Evolutionary conservation across 2,113 vertebrate genomes (phyloP).

Genomic region (Girardinichthys multiradiatus): DNA sequence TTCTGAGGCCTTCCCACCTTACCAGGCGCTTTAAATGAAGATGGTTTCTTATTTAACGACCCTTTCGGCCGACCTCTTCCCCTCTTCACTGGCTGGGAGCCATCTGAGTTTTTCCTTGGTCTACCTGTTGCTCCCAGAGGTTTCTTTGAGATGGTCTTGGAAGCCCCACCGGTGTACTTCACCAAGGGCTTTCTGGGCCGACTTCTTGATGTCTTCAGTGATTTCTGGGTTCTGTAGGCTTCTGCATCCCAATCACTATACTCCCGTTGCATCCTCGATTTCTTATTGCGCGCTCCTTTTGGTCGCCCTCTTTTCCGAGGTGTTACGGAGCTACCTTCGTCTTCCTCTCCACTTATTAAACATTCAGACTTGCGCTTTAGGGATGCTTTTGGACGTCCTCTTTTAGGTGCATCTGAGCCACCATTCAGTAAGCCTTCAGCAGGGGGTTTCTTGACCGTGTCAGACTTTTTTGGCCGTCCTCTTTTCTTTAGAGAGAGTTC

Average conservation of each 20-base stretch:
- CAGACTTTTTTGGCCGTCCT: constrained; percentile 50
- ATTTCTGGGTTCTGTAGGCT: not conserved
- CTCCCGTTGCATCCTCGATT: not conserved
- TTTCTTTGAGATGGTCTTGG: constrained; percentile 5
- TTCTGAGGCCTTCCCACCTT: constrained; percentile 30
- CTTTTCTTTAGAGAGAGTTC: constrained; percentile 41
- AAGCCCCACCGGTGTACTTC: not conserved
- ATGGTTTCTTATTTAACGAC: constrained; percentile 58
- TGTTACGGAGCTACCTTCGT: constrained; percentile 19
- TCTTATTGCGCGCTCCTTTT: constrained; percentile 52
- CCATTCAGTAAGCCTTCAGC: constrained; percentile 45
- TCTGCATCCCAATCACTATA: constrained; percentile 20
- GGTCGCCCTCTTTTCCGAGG: constrained; percentile 61
- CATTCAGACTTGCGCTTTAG: constrained; percentile 41
- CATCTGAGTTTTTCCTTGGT: constrained; percentile 46
- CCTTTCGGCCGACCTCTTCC: constrained; percentile 70
- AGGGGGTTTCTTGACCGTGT: not conserved
- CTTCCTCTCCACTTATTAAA: constrained; percentile 26
- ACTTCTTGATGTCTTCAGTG: constrained; percentile 9
- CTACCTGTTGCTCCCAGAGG: constrained; percentile 48
- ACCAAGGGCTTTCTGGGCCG: constrained; percentile 13
- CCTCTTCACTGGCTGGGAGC: constrained; percentile 32
- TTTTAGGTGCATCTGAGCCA: constrained; percentile 27
- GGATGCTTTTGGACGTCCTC: constrained; percentile 59
- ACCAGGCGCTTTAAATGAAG: not conserved